Conservation (phyloP, 2,113 vertebrate genomes). For the Clarias macrocephalus region DNA sequence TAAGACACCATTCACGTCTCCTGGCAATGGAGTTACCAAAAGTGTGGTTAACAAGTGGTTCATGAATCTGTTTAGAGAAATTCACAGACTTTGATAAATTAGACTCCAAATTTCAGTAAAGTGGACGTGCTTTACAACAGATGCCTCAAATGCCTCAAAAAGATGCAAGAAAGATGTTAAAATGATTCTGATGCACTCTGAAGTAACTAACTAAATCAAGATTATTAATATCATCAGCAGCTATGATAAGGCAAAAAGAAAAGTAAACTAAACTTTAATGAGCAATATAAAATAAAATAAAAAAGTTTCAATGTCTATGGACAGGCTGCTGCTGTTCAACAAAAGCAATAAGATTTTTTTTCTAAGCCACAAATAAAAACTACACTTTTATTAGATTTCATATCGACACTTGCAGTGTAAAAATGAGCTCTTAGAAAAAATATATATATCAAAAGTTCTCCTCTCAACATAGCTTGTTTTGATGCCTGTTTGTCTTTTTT, state of each 20-base stretch:
- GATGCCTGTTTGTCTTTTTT: conserved; percentile 41
- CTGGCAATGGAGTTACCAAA: conserved; percentile 40
- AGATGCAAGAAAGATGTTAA: background rate
- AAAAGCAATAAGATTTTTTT: conserved; percentile 28
- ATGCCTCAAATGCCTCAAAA: background rate
- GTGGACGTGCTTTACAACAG: conserved; percentile 13
- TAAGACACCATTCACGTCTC: conserved; percentile 48
- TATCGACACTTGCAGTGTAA: conserved; percentile 4
- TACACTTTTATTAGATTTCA: background rate
- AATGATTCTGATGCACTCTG: background rate
- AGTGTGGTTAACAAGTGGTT: conserved; percentile 61
- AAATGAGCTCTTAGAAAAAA: background rate
- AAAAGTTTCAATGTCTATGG: background rate
- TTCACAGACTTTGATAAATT: conserved; percentile 41
- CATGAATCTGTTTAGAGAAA: conserved; percentile 50
- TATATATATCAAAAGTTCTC: conserved; percentile 5
- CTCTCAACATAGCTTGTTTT: conserved; percentile 44
- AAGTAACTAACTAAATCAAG: background rate
- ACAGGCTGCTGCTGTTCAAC: background rate
- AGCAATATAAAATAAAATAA: background rate
- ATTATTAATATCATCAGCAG: background rate
- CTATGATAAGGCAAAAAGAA: background rate
- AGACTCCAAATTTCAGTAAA: conserved; percentile 39
- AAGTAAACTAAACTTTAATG: background rate
- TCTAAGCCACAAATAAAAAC: conserved; percentile 23